phyloP scores from a whole-genome alignment of 2,888 invertebrate species.

The Tyria jacobaeae region DNA sequence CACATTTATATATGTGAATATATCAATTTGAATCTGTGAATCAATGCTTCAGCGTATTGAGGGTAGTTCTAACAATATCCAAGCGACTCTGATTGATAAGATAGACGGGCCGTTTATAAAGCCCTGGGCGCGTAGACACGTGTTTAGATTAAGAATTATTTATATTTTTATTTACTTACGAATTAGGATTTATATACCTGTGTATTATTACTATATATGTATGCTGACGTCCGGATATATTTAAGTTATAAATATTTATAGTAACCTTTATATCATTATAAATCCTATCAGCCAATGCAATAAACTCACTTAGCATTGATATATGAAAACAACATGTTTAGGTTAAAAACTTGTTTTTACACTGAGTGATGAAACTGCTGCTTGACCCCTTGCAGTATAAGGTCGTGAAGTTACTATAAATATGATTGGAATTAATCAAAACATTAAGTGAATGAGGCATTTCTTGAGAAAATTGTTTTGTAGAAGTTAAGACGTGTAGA shows the following conservation, averaged over 20 bases:
- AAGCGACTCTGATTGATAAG: too few relatives aligned
- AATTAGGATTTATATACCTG: too few relatives aligned
- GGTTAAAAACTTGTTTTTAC: conserved; percentile 4
- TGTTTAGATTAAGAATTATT: too few relatives aligned
- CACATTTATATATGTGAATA: too few relatives aligned
- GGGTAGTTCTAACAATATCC: too few relatives aligned
- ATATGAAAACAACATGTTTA: conserved; percentile 12
- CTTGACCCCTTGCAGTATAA: conserved; percentile 7
- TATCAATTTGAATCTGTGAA: too few relatives aligned
- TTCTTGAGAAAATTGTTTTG: too few relatives aligned
- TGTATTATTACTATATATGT: background rate
- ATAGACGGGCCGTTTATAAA: too few relatives aligned
- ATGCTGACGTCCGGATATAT: background rate
- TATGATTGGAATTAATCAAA: background rate
- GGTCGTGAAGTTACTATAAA: conserved; percentile 5
- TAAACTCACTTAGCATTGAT: background rate
- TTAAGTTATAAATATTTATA: background rate
- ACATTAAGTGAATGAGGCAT: background rate
- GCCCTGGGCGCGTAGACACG: too few relatives aligned
- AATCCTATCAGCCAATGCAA: background rate
- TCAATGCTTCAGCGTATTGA: too few relatives aligned
- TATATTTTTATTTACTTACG: too few relatives aligned
- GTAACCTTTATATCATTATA: background rate
- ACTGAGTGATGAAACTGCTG: conserved; percentile 1
- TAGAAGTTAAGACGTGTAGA: too few relatives aligned